These are phyloP conservation scores for Chrysina gloriosa DNA, from an alignment of 2,888 invertebrate species.

Conservation along the genomic window DNA sequence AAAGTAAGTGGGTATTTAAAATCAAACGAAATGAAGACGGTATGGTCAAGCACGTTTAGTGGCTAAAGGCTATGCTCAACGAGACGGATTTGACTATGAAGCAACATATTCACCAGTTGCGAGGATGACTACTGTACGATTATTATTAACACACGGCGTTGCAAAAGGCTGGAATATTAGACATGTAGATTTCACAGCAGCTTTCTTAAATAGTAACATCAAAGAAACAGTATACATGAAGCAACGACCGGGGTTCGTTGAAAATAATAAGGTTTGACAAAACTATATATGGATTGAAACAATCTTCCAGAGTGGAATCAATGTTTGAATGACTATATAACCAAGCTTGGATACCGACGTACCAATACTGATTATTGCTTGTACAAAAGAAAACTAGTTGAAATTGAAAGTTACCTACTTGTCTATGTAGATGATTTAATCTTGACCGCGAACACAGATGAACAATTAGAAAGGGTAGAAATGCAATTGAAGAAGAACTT, in stretches of 20 bases:
- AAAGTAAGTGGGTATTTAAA: constrained; percentile 29
- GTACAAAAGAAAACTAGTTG: neutral
- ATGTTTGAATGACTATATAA: neutral
- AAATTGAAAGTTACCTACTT: neutral
- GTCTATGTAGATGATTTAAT: no score
- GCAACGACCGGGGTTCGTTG: constrained; percentile 41
- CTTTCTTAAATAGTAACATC: no score
- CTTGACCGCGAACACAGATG: no score
- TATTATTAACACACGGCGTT: constrained; percentile 30
- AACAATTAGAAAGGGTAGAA: no score
- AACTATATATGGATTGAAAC: constrained; percentile 40
- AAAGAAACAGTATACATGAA: constrained; percentile 46
- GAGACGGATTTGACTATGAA: constrained; percentile 16
- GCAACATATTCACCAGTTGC: constrained; percentile 32
- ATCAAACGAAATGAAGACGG: constrained; percentile 21
- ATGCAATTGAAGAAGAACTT: no score
- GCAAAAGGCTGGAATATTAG: constrained; percentile 22
- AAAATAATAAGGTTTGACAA: constrained; percentile 34
- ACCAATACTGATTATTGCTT: neutral
- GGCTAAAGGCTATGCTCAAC: constrained; percentile 34
- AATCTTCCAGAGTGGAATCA: constrained; percentile 19
- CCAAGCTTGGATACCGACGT: neutral
- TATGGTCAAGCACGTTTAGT: constrained; percentile 29
- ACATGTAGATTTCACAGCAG: constrained; percentile 47
- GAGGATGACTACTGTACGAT: constrained; percentile 6